Evolutionary conservation across 2,113 vertebrate genomes (phyloP), one percentile per base, ranked within the genome.

Genomic region (Epinephelus lanceolatus): DNA sequence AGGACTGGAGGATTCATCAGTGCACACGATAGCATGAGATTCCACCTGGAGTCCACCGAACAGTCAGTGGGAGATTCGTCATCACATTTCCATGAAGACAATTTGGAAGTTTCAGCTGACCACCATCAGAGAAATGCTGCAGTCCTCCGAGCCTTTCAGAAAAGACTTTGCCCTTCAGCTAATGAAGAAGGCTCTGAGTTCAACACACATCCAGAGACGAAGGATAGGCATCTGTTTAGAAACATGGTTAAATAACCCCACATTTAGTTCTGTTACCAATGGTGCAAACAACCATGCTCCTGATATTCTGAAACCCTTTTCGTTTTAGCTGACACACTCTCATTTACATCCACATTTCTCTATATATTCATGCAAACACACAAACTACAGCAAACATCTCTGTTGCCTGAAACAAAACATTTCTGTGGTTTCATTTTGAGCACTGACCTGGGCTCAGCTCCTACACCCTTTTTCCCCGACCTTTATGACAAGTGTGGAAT

Each of bases 1-100:
- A 12, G 18, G 21, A 61, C 37, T 51, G 62, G 62, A 90, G 65
- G 86, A 90, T 81, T 83, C 88, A 51, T 55, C 88, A 65, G 40
- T 76, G 52, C 76, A 69, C 37, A 56, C 76, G 55, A 10, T 66
- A 51, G 65, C 68, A 70, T 59, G 68, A 86, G 11, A 17, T 69
- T 81, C 27, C 27, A 59, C 21, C 71, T 55, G 65, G 61, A 68
- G 63, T 75, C 74, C 70, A 60, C 23, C 42, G 2, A 68, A 45
- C 82, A 55, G 37, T 68, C 21, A 67, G 68, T 12, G 21, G 5
- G 15, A 71, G 30, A 76, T 18, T 42, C 52, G 52, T 57, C 27
- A 57, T 69, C 65, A 37, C 21, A 55, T 63, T 74, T 78, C 81
- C 47, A 49, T 76, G 81, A 91, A 78, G 80, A 90, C 17, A 61